A percentile compares a stretch with the other conserved stretches of the same genome.
phyloP scores from a whole-genome alignment of 2,113 vertebrate genomes.

The Dryoscopus gambensis region DNA sequence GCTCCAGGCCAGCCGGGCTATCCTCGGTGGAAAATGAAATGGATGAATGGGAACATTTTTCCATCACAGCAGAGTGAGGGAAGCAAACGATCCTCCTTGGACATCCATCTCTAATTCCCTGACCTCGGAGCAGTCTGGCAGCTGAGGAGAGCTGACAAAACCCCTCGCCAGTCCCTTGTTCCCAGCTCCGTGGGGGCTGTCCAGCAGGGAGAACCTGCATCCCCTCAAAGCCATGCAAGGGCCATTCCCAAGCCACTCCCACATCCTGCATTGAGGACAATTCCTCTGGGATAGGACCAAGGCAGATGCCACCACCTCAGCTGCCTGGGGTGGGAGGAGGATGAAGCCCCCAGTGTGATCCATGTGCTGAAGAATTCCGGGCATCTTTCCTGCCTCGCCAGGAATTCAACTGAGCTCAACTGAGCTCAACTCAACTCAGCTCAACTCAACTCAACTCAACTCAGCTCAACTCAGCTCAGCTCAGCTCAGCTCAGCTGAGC shows the following conservation, averaged over 20 bases:
- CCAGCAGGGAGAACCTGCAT: background rate
- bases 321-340: background rate
- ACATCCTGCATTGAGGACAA: background rate
- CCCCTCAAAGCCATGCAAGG: background rate
- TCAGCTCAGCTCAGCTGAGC: background rate
- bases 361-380: background rate
- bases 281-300: background rate
- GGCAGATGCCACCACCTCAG: background rate
- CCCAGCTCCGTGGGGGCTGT: background rate
- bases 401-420: background rate
- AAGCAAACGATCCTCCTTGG: background rate
- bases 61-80: background rate
- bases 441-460: background rate
- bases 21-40: constrained; percentile 34
- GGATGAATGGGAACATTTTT: background rate
- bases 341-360: background rate
- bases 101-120: background rate
- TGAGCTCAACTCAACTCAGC: accelerated
- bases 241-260: background rate
- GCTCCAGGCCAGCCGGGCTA: background rate
- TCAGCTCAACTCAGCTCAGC: background rate
- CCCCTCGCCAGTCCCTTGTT: background rate
- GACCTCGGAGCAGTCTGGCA: constrained; percentile 26
- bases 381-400: background rate
- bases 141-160: background rate